Percentiles rank a stretch among this genome's conserved stretches.
phyloP scores from a whole-genome alignment of 2,797 vertebrate genomes.

The Helarctos malayanus region DNA sequence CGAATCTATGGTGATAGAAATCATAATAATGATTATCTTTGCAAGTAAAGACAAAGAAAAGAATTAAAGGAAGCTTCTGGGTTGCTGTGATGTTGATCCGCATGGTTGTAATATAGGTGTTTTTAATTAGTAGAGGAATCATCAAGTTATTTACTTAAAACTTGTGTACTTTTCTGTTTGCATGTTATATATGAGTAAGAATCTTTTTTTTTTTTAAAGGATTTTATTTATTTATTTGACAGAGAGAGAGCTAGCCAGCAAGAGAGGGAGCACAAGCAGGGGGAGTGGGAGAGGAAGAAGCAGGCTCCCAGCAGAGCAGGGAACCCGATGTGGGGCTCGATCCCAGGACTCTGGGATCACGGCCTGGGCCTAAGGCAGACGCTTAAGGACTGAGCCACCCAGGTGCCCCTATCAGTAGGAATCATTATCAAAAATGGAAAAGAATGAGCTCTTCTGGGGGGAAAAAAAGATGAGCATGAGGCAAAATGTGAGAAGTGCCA shows the following conservation, averaged over 20 bases:
- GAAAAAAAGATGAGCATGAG: slow-evolving; percentile 9
- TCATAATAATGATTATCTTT: neutral
- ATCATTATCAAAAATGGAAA: neutral
- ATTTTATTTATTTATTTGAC: too few relatives aligned
- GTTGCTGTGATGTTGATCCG: neutral
- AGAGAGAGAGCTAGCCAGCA: too few relatives aligned
- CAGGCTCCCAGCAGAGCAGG: too few relatives aligned
- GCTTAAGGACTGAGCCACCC: too few relatives aligned
- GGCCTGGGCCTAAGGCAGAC: too few relatives aligned
- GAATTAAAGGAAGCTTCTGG: slow-evolving; percentile 13
- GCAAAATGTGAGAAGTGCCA: neutral
- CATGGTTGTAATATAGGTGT: neutral
- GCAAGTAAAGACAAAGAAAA: neutral
- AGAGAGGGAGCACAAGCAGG: too few relatives aligned
- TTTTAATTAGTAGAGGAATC: slow-evolving; percentile 10
- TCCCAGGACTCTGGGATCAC: too few relatives aligned
- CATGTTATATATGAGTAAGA: neutral
- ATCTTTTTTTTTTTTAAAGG: too few relatives aligned
- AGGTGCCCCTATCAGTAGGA: neutral
- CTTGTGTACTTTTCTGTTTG: neutral
- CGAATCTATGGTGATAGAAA: neutral
- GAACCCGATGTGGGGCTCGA: too few relatives aligned
- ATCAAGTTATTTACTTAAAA: neutral
- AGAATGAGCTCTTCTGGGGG: neutral
- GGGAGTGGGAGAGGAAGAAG: too few relatives aligned